Evolutionary conservation across 37 sponge, comb jelly and placozoan species (phyloP), one percentile per base, ranked within the genome.

Genomic region (Amphimedon queenslandica): DNA sequence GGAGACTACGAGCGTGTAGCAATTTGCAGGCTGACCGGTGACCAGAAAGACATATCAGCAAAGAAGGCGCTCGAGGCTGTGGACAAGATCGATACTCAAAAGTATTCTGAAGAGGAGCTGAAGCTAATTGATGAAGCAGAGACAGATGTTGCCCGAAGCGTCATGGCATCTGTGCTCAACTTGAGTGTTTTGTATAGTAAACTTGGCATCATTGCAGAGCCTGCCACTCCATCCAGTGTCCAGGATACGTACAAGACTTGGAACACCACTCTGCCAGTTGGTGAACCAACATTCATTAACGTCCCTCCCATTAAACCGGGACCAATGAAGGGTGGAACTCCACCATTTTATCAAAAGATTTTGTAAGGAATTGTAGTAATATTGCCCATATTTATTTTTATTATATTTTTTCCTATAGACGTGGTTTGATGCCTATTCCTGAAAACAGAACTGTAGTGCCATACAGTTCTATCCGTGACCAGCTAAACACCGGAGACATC

Each of bases 1-100:
- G 85, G 90, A 25, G 90, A 84, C 63, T 84, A 78, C 56, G 64
- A 71, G 6, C 64, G 25, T 29, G 85, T 84, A 4, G 61, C 65
- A 23, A 37, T 89, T 3, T 57, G 76, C 20, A 72, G 72, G 3
- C 80, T 92, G 37, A 55, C 37, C 16, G 83, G 75, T 1, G 63
- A 83, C 1, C 34, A 56, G 16, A 55, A 64, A 1, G 71, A 78
- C 25, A 57, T 75, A 57, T 71, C 87, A 3, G 37, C 42, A 37
- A 47, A 74, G 53, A 18, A 18, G 53, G 53, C 53, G 13, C 13
- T 47, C 8, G 53, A 47, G 8, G 13, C 53, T 18, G 53, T 13
- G 13, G 53, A 8, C 13, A 47, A 13, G 13, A 13, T 47, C 8
- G 53, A 47, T 18, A 13, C 53, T 18, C 13, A 47, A 13, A 13